These are phyloP conservation scores for Drosophila neoperkinsi DNA, from an alignment of 2,888 invertebrate species.

Conservation along the genomic window DNA sequence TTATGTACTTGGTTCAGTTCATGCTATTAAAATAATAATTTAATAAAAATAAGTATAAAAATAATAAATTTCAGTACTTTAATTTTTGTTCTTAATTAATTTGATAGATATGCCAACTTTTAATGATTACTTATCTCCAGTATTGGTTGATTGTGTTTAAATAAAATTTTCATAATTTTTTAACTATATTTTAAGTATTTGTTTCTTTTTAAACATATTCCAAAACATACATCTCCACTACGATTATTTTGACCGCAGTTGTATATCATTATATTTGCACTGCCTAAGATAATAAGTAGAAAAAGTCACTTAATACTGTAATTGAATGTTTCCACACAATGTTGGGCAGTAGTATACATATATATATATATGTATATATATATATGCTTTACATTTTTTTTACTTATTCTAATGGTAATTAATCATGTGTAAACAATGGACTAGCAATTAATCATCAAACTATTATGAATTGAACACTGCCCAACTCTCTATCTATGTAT, in stretches of 20 bases:
- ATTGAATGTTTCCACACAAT: background rate
- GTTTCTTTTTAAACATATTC: background rate
- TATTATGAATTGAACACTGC: background rate
- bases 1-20: too few species aligned
- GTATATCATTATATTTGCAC: background rate
- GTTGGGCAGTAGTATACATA: background rate
- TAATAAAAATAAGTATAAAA: too few species aligned
- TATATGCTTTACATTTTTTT: background rate
- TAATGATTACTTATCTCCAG: too few species aligned
- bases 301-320: background rate
- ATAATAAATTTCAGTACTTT: background rate
- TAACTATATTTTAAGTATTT: background rate
- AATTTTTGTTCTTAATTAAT: background rate
- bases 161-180: background rate
- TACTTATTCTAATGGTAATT: background rate
- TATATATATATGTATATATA: background rate
- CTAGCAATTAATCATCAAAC: slow-evolving; percentile 1
- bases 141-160: background rate
- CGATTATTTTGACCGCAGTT: background rate
- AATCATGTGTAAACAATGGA: background rate
- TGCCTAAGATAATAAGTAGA: background rate
- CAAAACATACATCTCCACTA: too few species aligned
- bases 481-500: background rate
- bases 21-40: too few species aligned
- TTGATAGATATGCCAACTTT: too few species aligned